Percentiles rank a stretch among this genome's conserved stretches.
These are phyloP conservation scores for Netelia fuscicornis DNA, from an alignment of 2,888 invertebrate genomes.

Conservation along the genomic window DNA sequence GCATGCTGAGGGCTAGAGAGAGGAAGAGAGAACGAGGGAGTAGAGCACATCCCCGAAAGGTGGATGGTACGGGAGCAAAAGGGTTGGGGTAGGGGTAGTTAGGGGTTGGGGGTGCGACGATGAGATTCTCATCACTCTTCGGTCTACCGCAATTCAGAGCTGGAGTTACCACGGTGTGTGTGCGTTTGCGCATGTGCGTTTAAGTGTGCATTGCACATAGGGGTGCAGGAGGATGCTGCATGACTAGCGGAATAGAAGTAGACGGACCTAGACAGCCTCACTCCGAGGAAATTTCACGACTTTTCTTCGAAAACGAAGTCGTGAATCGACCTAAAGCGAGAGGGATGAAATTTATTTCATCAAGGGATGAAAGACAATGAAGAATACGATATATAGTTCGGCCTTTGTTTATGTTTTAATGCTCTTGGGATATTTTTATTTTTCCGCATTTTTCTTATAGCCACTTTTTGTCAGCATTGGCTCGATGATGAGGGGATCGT, in stretches of 20 bases:
- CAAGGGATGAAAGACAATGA: not conserved
- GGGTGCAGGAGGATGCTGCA: not conserved
- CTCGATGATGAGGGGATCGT: too few relatives aligned
- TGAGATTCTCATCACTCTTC: constrained; percentile 64
- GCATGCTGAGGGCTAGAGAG: not conserved
- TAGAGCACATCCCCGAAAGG: constrained; percentile 46
- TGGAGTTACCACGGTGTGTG: constrained; percentile 3
- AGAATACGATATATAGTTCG: too few relatives aligned
- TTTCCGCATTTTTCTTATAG: too few relatives aligned
- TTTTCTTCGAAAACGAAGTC: not conserved
- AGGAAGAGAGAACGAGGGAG: constrained; percentile 43
- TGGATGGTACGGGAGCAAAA: constrained; percentile 16
- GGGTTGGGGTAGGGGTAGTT: not conserved
- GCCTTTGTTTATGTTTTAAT: too few relatives aligned
- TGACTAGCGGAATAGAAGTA: not conserved
- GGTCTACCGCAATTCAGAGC: constrained; percentile 52
- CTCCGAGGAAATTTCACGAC: not conserved
- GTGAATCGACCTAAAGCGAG: not conserved
- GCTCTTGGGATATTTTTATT: too few relatives aligned
- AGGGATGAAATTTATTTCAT: not conserved
- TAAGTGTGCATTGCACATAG: not conserved
- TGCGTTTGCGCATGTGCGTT: not conserved
- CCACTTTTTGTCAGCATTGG: too few relatives aligned
- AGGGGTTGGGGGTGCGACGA: constrained; percentile 39
- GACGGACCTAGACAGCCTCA: too few relatives aligned